Evolutionary conservation across 1,140 invertebrate genomes (phyloP), one percentile per base, ranked within the genome.

Genomic region (Penaeus japonicus): DNA sequence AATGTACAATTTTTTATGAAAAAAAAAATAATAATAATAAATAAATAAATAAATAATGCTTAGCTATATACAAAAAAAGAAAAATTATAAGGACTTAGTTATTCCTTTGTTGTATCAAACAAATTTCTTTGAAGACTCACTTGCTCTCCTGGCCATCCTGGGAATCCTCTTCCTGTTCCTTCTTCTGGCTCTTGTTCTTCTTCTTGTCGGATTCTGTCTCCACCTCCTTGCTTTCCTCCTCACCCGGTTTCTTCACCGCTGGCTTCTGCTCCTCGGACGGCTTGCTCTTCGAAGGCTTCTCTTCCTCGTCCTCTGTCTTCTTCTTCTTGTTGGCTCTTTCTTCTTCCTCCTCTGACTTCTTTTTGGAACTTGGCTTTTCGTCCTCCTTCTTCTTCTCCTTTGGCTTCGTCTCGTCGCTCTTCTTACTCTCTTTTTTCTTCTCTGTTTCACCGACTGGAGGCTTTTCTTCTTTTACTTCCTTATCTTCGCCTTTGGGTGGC

Each of bases 181-280:
- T 90, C 79, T 81, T 73, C 27, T 4, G 75, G 27, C 17, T 86
- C 84, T 39, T 85, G 70, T 62, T 91, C 80, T 82, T 91, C 90
- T 87, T 91, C 90, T 12, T 89, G 47, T 84, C 88, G 86, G 85
- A 86, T 54, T 91, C 55, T 82, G 90, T 87, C 77, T 91, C 90
- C 55, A 91, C 84, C 83, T 93, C 92, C 78, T 92, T 85, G 59
- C 83, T 89, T n/a, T 90, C 85, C 73, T 91, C 78, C 18, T 84
- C 86, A 54, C 77, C 78, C 22, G 59, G 87, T 57, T 89, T 87
- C 32, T 88, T 89, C 27, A 90, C 89, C 47, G 81, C 86, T n/a
- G 83, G 77, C 20, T 73, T 82, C 12, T 86, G 86, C n/a, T 88
- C 62, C 53, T 82, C 54, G 24, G 77, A 24, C 10, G 62, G 30